Evolutionary conservation across 2,113 vertebrate genomes (phyloP), one percentile per base, ranked within the genome.

Genomic region (Limanda limanda): DNA sequence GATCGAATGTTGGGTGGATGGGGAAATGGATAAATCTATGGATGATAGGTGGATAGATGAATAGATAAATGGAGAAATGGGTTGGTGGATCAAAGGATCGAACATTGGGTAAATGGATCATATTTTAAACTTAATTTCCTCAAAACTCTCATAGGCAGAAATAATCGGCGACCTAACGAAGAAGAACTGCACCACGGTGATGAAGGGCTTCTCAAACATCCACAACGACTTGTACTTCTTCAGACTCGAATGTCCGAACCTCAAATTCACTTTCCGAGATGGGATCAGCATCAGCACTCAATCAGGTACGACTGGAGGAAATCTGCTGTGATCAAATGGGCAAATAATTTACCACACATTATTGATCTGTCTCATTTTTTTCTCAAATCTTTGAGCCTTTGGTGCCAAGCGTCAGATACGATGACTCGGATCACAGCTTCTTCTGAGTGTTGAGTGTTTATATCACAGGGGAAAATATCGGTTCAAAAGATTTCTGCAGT

Each of bases 181-280:
- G 37, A 82, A 79, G 35, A 68, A 83, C 78, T 90, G 89, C 75
- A 88, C 86, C 4, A 85, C 89, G 1, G 9, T 24, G 8, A 66
- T 88, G n/a, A 0, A 14, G 3, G 9, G 4, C 20, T 42, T 88
- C 42, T 25, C 62, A 2, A 5, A 31, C 56, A 4, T 15, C 10
- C 4, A 47, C 9, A 70, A 14, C 48, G 20, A 68, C 27, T 0
- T 12, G 0, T 82, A 51, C 55, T 78, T 73, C 75, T 80, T 88
- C 13, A 73, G 85, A 47, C 59, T 90, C 51, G 20, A 88, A 0
- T 85, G 86, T 74, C 4, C 8, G 0, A 17, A 52, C 1, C 0
- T 83, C 1, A 70, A 21, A 17, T 86, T 15, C 67, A 78, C 2
- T 15, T 90, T 78, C 52, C 0, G 0, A 0, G 0, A 56, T 0